Percentiles rank a stretch among this genome's conserved stretches.
phyloP scores from a whole-genome alignment of 2,797 vertebrate species.

The Clarias platycephalus region DNA sequence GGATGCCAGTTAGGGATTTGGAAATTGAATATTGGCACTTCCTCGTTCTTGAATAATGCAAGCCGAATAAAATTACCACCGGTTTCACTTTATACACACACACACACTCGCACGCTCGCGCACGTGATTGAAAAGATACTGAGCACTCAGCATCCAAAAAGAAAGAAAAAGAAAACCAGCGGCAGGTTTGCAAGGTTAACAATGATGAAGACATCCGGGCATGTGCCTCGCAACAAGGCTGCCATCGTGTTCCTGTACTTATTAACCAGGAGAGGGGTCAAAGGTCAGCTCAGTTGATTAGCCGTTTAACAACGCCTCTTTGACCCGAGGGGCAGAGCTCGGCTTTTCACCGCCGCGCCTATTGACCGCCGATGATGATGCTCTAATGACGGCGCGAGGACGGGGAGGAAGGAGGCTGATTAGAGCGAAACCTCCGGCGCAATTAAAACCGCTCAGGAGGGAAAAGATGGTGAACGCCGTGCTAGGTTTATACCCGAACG shows the following conservation, averaged over 20 bases:
- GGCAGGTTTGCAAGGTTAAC: not conserved
- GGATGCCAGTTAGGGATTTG: not conserved
- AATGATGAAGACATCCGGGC: slow-evolving; percentile 40
- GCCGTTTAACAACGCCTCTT: slow-evolving; percentile 58
- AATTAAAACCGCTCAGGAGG: slow-evolving; percentile 19
- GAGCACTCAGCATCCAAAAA: not conserved
- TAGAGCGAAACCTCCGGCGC: slow-evolving; percentile 21
- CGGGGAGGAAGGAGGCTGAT: slow-evolving; percentile 44
- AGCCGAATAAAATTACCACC: not conserved
- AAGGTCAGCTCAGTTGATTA: slow-evolving; percentile 61
- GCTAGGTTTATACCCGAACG: too few species aligned
- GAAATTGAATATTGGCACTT: not conserved
- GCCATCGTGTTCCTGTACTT: slow-evolving; percentile 56
- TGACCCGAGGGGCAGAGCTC: slow-evolving; percentile 55
- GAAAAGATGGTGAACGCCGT: not conserved
- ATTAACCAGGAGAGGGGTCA: slow-evolving; percentile 58
- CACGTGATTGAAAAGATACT: not conserved
- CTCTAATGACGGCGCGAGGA: slow-evolving; percentile 42
- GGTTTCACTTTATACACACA: not conserved
- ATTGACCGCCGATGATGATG: slow-evolving; percentile 56
- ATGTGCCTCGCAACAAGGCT: slow-evolving; percentile 34
- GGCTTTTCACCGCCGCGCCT: slow-evolving; percentile 50
- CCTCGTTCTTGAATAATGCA: not conserved
- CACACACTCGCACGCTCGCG: not conserved
- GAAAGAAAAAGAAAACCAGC: not conserved